These are phyloP conservation scores for Ibidorhyncha struthersii DNA, from an alignment of 2,113 vertebrate genomes.

Conservation along the genomic window DNA sequence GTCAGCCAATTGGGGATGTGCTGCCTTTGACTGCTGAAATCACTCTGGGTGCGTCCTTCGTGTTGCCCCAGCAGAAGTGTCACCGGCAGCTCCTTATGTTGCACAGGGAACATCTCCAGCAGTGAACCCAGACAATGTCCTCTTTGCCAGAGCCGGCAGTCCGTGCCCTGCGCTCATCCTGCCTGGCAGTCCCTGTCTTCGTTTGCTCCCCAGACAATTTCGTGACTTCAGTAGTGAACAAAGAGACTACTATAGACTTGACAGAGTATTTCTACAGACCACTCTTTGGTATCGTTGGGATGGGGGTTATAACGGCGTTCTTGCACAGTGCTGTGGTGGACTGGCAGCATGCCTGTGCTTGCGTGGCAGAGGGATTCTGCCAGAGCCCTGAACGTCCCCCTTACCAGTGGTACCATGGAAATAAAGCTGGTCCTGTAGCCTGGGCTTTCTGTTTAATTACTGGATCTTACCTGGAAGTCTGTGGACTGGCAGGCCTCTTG, in stretches of 20 bases:
- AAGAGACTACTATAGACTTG: not conserved
- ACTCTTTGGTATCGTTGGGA: not conserved
- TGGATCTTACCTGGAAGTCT: not conserved
- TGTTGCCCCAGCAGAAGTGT: rapidly evolving
- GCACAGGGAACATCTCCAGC: not conserved
- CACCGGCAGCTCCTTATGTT: not conserved
- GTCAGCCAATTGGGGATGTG: not conserved
- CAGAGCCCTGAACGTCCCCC: not conserved
- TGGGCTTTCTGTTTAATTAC: not conserved
- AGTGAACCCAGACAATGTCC: not conserved
- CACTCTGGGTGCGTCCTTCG: not conserved
- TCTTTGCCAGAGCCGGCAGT: not conserved
- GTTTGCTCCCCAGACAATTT: not conserved
- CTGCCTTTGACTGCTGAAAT: not conserved
- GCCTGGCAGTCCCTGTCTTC: not conserved
- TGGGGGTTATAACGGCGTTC: not conserved
- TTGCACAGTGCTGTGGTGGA: not conserved
- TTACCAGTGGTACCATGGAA: not conserved
- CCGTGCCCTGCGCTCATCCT: not conserved
- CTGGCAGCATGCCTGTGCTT: not conserved
- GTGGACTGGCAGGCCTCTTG: not conserved
- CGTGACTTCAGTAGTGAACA: not conserved
- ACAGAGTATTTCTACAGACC: not conserved
- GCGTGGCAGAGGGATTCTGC: not conserved
- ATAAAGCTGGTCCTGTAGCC: not conserved